Percentiles rank a stretch among this genome's conserved stretches.
These are phyloP conservation scores for Leucoraja erinaceus DNA, from an alignment of 2,113 vertebrate genomes.

Conservation along the genomic window DNA sequence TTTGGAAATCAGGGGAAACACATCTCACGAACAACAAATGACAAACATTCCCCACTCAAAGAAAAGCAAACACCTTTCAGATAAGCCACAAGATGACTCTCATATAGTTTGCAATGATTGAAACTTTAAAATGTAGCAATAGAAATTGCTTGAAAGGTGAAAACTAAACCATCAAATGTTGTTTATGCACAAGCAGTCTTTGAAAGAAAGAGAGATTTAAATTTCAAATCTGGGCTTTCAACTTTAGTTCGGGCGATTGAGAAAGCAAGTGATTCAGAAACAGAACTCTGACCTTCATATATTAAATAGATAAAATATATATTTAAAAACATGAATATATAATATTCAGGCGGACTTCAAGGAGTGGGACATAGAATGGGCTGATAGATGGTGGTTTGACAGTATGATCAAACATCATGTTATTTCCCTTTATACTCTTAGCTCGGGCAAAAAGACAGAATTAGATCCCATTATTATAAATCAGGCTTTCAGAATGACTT, in stretches of 20 bases:
- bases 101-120: not conserved
- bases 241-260: not conserved
- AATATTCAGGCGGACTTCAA: not conserved
- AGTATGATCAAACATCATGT: not conserved
- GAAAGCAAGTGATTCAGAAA: not conserved
- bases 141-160: not conserved
- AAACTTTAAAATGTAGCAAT: not conserved
- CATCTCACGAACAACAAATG: not conserved
- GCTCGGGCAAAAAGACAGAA: not conserved
- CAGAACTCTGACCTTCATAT: not conserved
- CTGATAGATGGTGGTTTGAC: not conserved
- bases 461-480: constrained; percentile 22
- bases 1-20: not conserved
- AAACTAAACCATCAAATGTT: constrained; percentile 16
- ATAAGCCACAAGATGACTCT: not conserved
- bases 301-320: constrained; percentile 1
- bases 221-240: constrained; percentile 17
- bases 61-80: not conserved
- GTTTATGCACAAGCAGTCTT: not conserved
- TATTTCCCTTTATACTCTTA: not conserved
- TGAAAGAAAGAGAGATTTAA: constrained; percentile 5
- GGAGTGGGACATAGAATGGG: not conserved
- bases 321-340: not conserved
- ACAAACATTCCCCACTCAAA: not conserved
- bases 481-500: constrained; percentile 14